Conservation (phyloP, 2,888 invertebrate genomes). For the Ennomos quercinarius region DNA sequence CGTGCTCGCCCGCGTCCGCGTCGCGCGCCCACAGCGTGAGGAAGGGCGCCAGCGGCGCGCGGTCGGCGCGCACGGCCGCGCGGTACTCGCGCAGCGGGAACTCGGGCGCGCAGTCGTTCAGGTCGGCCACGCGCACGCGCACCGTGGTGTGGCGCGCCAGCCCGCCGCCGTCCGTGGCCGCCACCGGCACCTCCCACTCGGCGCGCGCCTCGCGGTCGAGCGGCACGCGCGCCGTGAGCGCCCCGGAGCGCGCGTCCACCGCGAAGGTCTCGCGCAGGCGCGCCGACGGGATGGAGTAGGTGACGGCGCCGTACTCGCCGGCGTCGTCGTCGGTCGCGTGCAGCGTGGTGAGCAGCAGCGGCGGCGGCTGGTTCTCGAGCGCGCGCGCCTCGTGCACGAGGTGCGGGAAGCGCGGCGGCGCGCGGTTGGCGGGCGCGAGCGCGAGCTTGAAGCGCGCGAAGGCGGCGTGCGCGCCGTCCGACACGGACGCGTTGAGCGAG, state of each 20-base stretch:
- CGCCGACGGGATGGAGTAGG: conserved; percentile 92
- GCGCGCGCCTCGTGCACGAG: conserved; percentile 92
- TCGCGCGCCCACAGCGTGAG: conserved; percentile 87
- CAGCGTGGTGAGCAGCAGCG: conserved; percentile 89
- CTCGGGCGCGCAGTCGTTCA: conserved; percentile 93
- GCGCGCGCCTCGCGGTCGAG: conserved; percentile 90
- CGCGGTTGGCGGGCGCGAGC: conserved; percentile 90
- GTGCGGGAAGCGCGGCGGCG: conserved; percentile 92
- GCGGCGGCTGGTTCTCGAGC: conserved; percentile 92
- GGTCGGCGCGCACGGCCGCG: conserved; percentile 87
- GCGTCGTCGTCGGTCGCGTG: conserved; percentile 92
- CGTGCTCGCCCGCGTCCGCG: conserved; percentile 90
- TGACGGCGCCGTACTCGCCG: conserved; percentile 90
- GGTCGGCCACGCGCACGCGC: conserved; percentile 92
- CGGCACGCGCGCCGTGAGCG: conserved; percentile 88
- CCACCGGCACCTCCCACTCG: conserved; percentile 88
- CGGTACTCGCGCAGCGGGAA: conserved; percentile 92
- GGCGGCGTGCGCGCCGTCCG: conserved; percentile 97
- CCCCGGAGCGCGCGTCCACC: conserved; percentile 90
- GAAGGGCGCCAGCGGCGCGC: conserved; percentile 65
- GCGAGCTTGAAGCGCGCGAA: conserved; percentile 93
- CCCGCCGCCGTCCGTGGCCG: conserved; percentile 93
- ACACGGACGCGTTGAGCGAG: conserved; percentile 95
- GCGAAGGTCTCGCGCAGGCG: conserved; percentile 89
- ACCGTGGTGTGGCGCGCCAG: conserved; percentile 90